Evolutionary conservation across 2,113 vertebrate genomes (phyloP).

Genomic region (Caranx ignobilis): DNA sequence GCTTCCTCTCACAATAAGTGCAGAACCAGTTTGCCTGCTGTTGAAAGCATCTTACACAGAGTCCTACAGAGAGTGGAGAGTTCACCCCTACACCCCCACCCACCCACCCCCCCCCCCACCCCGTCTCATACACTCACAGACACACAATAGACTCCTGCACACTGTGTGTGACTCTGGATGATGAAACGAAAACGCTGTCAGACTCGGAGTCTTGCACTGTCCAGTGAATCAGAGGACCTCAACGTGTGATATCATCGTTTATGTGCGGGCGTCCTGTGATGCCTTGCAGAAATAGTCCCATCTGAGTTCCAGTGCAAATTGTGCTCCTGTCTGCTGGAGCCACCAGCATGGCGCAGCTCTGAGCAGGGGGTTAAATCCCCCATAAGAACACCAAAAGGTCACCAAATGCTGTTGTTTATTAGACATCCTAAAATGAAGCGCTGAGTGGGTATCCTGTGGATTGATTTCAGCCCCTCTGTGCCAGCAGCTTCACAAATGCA

Average conservation of each 20-base stretch:
- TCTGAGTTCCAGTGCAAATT: conserved; percentile 54
- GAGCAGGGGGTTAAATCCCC: conserved; percentile 80
- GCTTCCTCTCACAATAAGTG: conserved; percentile 82
- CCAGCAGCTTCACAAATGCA: conserved; percentile 35
- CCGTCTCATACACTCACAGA: conserved; percentile 17
- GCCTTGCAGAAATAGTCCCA: conserved; percentile 43
- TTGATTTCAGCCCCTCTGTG: conserved; percentile 60
- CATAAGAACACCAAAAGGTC: conserved; percentile 84
- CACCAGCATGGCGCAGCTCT: conserved; percentile 71
- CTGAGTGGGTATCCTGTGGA: conserved; percentile 52
- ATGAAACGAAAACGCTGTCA: conserved; percentile 21
- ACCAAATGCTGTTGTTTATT: conserved; percentile 86
- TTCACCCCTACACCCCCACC: neutral
- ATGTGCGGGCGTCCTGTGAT: conserved; percentile 22
- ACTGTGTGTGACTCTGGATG: conserved; percentile 6
- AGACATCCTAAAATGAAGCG: conserved; percentile 67
- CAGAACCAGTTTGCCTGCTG: conserved; percentile 76
- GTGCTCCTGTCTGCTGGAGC: conserved; percentile 65
- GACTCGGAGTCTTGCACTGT: neutral
- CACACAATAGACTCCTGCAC: conserved; percentile 35
- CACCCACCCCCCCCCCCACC: neutral
- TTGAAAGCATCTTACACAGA: conserved; percentile 80
- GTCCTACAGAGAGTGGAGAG: conserved; percentile 72
- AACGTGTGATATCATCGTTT: conserved; percentile 7
- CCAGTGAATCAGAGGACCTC: conserved; percentile 36